Evolutionary conservation across 2,797 vertebrate genomes (phyloP), one percentile per base, ranked within the genome.

Genomic region (Crypturellus tataupa): DNA sequence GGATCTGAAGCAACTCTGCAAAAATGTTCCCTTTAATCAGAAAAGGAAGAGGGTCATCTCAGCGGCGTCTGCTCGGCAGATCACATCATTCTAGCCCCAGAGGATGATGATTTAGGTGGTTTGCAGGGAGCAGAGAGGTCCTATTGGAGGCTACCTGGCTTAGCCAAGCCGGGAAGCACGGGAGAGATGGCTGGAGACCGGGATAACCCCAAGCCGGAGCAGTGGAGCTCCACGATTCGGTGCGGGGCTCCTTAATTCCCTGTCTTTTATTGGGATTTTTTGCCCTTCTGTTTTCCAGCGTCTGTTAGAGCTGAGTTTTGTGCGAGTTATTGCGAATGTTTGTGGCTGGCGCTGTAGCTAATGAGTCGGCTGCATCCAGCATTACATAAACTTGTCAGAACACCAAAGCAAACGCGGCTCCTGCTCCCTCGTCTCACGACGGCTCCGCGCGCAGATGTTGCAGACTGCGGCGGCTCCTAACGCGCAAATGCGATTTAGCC

Each of bases 401-500:
- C 8, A 2, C 42, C 72, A 15, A 27, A 33, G 37, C 19, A 31
- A 40, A 46, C 59, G 49, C 1, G 1, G 9, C 44, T 70, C 44
- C 46, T 1, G 35, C 73, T 80, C 78, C 18, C 42, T 44, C 67
- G 63, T 73, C 93, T 93, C 89, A 13, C 9, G 51, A n/a, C 75
- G 73, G 80, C 93, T 86, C 75, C 20, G 3, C 42, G 77, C 49
- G 8, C 6, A 6, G 68, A 46, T 56, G 39, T 60, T 71, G 6
- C 83, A 56, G 77, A 3, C 85, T n/a, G 75, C 15, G 87, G 92
- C 79, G 85, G 79, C 85, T 94, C 89, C 88, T 77, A 21, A 71
- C 65, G 83, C 85, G 77, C 90, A 93, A 90, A 91, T 80, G 85
- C 91, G 94, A 82, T 96, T 93, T 86, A 44, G 39, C 58, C 81